Evolutionary conservation across 2,113 vertebrate species (phyloP).

Genomic region (Leucopternis melanops): DNA sequence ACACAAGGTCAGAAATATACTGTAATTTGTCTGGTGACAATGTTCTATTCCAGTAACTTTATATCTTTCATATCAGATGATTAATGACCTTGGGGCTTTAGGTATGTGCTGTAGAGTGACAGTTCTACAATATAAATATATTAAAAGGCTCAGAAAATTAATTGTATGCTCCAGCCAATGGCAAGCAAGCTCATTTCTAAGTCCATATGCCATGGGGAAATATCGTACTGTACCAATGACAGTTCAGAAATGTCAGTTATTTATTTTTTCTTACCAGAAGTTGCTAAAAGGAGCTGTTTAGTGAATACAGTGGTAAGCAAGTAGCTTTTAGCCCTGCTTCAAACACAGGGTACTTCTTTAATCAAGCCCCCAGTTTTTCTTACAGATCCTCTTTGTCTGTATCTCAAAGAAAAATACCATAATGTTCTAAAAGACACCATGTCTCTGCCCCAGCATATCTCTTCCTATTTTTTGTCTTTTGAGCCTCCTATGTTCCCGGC

Average conservation of each 20-base stretch:
- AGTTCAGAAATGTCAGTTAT: neutral
- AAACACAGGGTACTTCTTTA: neutral
- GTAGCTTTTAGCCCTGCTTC: neutral
- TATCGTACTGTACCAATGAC: neutral
- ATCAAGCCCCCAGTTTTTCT: neutral
- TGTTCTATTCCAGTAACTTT: conserved; percentile 34
- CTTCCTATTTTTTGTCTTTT: neutral
- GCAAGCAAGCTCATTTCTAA: neutral
- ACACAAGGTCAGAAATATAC: conserved; percentile 15
- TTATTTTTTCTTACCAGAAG: neutral
- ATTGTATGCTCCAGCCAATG: neutral
- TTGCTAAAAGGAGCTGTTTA: neutral
- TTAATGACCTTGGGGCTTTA: conserved; percentile 9
- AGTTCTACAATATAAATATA: neutral
- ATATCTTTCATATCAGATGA: conserved; percentile 1
- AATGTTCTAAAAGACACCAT: neutral
- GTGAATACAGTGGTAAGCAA: neutral
- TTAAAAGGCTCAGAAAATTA: neutral
- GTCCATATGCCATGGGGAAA: neutral
- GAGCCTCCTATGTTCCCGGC: neutral
- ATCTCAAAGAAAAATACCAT: neutral
- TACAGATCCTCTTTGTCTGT: neutral
- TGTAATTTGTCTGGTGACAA: conserved; percentile 19
- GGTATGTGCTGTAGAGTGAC: neutral
- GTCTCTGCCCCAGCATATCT: neutral